A percentile compares a stretch with the other conserved stretches of the same genome.
Evolutionary conservation across 35 echinoderm and acorn worm species (phyloP).

Genomic region (Hemicentrotus pulcherrimus): DNA sequence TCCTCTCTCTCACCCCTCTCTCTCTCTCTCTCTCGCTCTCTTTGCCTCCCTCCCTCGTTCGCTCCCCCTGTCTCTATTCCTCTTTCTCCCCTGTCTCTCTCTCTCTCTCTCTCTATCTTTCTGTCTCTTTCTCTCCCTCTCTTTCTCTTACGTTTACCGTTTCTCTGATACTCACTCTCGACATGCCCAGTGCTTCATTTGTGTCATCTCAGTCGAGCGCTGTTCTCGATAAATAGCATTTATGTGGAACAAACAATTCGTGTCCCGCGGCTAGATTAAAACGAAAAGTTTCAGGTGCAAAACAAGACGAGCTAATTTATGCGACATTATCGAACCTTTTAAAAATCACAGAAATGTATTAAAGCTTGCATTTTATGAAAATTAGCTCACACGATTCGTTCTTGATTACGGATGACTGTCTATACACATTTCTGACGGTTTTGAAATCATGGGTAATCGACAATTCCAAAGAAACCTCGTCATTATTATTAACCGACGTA

Average conservation of each 20-base stretch:
- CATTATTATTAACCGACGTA: too few species aligned
- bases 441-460: too few species aligned
- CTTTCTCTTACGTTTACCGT: too few species aligned
- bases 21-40: not conserved
- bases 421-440: too few species aligned
- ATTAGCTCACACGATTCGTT: too few species aligned
- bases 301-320: too few species aligned
- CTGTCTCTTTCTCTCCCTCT: not conserved
- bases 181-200: not conserved
- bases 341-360: too few species aligned
- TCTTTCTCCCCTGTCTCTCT: not conserved
- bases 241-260: not conserved
- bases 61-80: not conserved
- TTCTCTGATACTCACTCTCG: too few species aligned
- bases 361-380: too few species aligned
- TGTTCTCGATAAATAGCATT: conserved; percentile 19
- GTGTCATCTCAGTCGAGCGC: not conserved
- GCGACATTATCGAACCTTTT: too few species aligned
- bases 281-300: not conserved
- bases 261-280: not conserved
- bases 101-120: not conserved
- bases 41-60: not conserved
- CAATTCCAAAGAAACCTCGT: too few species aligned
- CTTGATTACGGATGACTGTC: too few species aligned
- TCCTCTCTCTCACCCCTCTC: not conserved